Percentiles rank a stretch among this genome's conserved stretches.
phyloP scores from a whole-genome alignment of 2,113 vertebrate genomes.

The Paramisgurnus dabryanus region DNA sequence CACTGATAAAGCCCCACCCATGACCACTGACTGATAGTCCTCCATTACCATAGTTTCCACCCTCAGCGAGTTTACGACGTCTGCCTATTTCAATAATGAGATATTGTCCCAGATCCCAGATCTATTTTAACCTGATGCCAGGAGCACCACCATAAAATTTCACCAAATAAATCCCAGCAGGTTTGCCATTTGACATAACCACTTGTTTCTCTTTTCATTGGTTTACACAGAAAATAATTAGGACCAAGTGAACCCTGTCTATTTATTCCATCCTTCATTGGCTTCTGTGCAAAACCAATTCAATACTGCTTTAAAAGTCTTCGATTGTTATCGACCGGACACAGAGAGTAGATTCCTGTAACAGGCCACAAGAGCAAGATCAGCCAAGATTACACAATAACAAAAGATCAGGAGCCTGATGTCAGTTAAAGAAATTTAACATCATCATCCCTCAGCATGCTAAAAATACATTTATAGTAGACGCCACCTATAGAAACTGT shows the following conservation, averaged over 20 bases:
- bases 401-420: background rate
- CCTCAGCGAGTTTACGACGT: no score
- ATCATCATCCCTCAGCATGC: no score
- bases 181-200: background rate
- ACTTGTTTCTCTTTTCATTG: background rate
- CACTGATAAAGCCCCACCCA: no score
- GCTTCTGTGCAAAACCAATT: background rate
- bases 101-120: no score
- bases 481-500: no score
- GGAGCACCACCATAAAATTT: background rate
- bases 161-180: background rate
- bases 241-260: constrained; percentile 11
- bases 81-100: no score
- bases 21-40: no score
- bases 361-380: background rate
- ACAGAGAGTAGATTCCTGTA: background rate
- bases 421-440: background rate
- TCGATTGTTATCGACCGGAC: background rate
- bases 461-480: no score
- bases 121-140: background rate
- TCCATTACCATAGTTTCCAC: no score
- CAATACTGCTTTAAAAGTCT: background rate
- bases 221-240: constrained; percentile 3
- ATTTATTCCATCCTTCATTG: background rate
- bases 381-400: background rate